Conservation (phyloP, 1,140 invertebrate genomes). For the Gryon sp. region DNA sequence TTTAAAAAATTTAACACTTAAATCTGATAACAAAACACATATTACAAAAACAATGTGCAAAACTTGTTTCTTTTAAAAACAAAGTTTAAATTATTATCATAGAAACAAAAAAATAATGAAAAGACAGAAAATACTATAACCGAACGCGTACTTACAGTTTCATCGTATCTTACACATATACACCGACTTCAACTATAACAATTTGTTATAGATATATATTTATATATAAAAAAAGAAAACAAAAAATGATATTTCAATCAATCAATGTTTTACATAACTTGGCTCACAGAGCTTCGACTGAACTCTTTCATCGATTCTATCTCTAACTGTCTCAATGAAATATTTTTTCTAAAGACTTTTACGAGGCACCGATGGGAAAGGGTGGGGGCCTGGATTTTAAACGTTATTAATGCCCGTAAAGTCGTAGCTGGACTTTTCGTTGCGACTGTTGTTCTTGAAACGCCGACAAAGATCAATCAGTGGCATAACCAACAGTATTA, state of each 20-base stretch:
- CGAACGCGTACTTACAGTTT: constrained; percentile 31
- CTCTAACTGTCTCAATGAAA: constrained; percentile 53
- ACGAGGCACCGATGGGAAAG: constrained; percentile 55
- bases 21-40: too few relatives aligned
- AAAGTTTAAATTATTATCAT: neutral
- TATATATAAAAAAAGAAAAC: neutral
- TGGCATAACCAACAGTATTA: constrained; percentile 86
- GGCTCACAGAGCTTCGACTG: constrained; percentile 33
- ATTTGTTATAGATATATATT: constrained; percentile 33
- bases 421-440: constrained; percentile 61
- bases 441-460: constrained; percentile 59
- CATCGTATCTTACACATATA: constrained; percentile 20
- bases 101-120: too few relatives aligned
- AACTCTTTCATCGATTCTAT: constrained; percentile 44
- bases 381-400: constrained; percentile 61
- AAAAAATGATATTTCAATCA: too few relatives aligned
- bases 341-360: constrained; percentile 41
- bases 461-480: constrained; percentile 77
- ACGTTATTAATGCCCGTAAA: constrained; percentile 73
- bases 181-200: constrained; percentile 30
- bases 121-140: too few relatives aligned
- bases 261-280: constrained; percentile 25
- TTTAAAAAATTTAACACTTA: too few relatives aligned
- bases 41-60: too few relatives aligned
- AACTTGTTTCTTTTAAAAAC: too few relatives aligned